phyloP scores from a whole-genome alignment of 2,888 invertebrate genomes.

The Oeneis ivallda region DNA sequence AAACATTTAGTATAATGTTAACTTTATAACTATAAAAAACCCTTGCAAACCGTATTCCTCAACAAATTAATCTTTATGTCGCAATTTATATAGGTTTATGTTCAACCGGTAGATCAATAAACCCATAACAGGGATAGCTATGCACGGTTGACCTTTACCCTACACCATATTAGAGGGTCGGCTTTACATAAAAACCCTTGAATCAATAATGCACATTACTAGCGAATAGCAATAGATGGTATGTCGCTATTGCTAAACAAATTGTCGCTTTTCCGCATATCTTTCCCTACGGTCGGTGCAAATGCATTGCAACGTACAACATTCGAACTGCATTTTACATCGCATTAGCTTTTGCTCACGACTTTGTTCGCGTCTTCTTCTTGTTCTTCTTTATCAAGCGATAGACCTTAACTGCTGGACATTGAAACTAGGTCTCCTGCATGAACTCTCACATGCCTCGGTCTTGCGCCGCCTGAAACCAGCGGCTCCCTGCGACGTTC shows the following conservation, averaged over 20 bases:
- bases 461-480: no score
- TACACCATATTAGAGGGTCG: constrained; percentile 27
- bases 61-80: constrained; percentile 2
- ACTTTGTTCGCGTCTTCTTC: background rate
- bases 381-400: no score
- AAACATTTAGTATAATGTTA: background rate
- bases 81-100: constrained; percentile 14
- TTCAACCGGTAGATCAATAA: constrained; percentile 29
- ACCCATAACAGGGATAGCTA: constrained; percentile 18
- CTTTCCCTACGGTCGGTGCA: constrained; percentile 20
- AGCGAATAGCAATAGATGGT: constrained; percentile 37
- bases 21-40: background rate
- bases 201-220: constrained; percentile 41
- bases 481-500: no score
- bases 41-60: background rate
- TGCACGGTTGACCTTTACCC: constrained; percentile 20
- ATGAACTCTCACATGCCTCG: no score
- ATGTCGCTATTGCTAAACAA: constrained; percentile 30
- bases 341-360: background rate
- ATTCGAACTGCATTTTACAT: background rate
- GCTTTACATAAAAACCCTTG: constrained; percentile 30
- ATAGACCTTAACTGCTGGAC: no score
- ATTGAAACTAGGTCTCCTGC: no score
- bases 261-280: constrained; percentile 31
- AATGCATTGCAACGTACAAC: background rate